Conservation (phyloP, 1,140 invertebrate genomes). For the Elymnias hypermnestra region DNA sequence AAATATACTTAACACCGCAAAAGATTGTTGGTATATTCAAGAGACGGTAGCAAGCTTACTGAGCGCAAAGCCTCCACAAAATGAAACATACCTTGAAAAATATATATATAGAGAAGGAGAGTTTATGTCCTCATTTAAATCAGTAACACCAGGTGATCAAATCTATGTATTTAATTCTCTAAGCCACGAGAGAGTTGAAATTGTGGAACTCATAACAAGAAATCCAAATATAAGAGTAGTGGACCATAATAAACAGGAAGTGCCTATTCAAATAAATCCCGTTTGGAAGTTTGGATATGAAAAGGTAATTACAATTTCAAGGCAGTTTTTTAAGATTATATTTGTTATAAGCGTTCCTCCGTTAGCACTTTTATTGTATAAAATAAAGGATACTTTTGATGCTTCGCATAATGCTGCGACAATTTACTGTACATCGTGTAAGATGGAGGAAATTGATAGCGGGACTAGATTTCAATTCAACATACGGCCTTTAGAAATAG, state of each 20-base stretch:
- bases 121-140: slow-evolving; percentile 76
- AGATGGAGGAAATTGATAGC: slow-evolving; percentile 43
- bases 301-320: slow-evolving; percentile 72
- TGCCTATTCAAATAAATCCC: slow-evolving; percentile 84
- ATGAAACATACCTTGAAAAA: slow-evolving; percentile 82
- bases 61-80: slow-evolving; percentile 67
- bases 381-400: slow-evolving; percentile 60
- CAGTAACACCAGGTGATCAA: slow-evolving; percentile 72
- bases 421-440: slow-evolving; percentile 80
- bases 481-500: slow-evolving; percentile 77
- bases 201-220: slow-evolving; percentile 81
- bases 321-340: slow-evolving; percentile 80
- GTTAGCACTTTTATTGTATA: slow-evolving; percentile 82
- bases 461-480: slow-evolving; percentile 66
- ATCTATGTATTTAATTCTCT: slow-evolving; percentile 87
- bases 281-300: slow-evolving; percentile 79
- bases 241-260: slow-evolving; percentile 77
- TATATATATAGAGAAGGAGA: slow-evolving; percentile 84
- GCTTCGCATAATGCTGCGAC: slow-evolving; percentile 69
- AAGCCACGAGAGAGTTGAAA: slow-evolving; percentile 81
- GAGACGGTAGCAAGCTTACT: slow-evolving; percentile 49
- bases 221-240: slow-evolving; percentile 80
- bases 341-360: slow-evolving; percentile 84
- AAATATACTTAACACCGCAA: slow-evolving; percentile 38
- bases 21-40: slow-evolving; percentile 61